Conservation (phyloP, 2,888 invertebrate genomes). For the Amiota communis region DNA sequence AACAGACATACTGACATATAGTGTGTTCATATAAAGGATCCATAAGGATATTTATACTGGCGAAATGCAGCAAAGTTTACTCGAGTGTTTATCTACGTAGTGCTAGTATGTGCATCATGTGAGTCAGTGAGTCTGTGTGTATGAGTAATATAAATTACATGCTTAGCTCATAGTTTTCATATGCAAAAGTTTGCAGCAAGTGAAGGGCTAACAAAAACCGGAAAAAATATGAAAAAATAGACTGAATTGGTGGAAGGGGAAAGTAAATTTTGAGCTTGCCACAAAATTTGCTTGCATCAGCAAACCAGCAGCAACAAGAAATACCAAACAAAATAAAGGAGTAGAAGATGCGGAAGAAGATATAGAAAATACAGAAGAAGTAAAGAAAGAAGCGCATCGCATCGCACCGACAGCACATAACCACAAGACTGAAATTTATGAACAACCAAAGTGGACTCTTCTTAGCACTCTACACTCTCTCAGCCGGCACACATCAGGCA, state of each 20-base stretch:
- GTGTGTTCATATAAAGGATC: not conserved
- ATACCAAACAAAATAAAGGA: not conserved
- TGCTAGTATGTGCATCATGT: slow-evolving; percentile 6
- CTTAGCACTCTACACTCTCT: not conserved
- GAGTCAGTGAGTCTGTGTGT: slow-evolving; percentile 5
- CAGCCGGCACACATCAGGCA: not conserved
- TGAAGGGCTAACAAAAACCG: not conserved
- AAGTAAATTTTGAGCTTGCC: slow-evolving; percentile 64
- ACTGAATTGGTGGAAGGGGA: not conserved
- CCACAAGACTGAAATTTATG: slow-evolving; percentile 22
- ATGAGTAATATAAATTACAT: slow-evolving; percentile 63
- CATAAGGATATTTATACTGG: not conserved
- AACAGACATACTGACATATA: not conserved
- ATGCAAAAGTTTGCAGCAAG: slow-evolving; percentile 49
- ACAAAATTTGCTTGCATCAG: slow-evolving; percentile 59
- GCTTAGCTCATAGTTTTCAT: slow-evolving; percentile 63
- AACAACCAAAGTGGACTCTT: slow-evolving; percentile 19
- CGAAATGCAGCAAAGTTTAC: not conserved
- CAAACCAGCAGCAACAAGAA: slow-evolving; percentile 40
- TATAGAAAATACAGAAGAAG: no score
- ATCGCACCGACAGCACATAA: not conserved
- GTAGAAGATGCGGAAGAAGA: no score
- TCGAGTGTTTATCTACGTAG: not conserved
- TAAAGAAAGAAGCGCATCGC: no score
- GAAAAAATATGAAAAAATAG: not conserved